Base-by-base conservation (phyloP, 1,140 invertebrate species). In the Pteromalus puparum region DNA sequence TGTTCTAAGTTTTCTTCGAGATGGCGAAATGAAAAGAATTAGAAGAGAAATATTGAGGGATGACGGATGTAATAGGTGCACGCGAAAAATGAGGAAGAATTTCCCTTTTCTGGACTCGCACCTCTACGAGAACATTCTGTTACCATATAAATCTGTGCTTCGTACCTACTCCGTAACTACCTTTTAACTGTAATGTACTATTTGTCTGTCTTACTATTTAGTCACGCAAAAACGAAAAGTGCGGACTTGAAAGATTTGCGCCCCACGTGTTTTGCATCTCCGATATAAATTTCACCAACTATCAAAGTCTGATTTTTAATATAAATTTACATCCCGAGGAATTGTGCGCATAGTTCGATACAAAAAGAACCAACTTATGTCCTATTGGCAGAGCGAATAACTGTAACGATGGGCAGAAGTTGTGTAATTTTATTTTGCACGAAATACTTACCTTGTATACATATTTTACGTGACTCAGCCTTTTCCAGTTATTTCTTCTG, bases 131-230 rank as follows among this genome's bases (percentile, higher is more conserved):
- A 34, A 76, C 67, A 48, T 77, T 77, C 82, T 78, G 82, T 83
- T 83, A 78, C 82, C 82, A 82, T 82, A 61, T 61, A 48, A 76
- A 76, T 76, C 81, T 76, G 81, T 38, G 74, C 76, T 82, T 82
- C 74, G 46, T 68, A 48, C 65, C 4, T 30, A n/a, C 34, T 68
- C 15, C 72, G 15, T 48, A 34, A 61, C 12, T 65, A 82, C 15
- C 53, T 21, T 61, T 61, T 18, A n/a, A n/a, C 53, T 61, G 53
- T n/a, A 61, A 61, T n/a, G 21, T 82, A 72, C 18, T 53, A n/a
- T 24, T 53, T 81, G 78, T n/a, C 6, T 42, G 48, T 48, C 67
- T 72, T 61, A n/a, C 53, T n/a, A 72, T 72, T 61, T 61, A 61
- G 53, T 46, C 48, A 28, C 67, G n/a, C 67, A n/a, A n/a, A 65